A percentile compares a stretch with the other conserved stretches of the same genome.
Conservation (phyloP, 2,888 invertebrate species). For the Dinocampus coccinellae region DNA sequence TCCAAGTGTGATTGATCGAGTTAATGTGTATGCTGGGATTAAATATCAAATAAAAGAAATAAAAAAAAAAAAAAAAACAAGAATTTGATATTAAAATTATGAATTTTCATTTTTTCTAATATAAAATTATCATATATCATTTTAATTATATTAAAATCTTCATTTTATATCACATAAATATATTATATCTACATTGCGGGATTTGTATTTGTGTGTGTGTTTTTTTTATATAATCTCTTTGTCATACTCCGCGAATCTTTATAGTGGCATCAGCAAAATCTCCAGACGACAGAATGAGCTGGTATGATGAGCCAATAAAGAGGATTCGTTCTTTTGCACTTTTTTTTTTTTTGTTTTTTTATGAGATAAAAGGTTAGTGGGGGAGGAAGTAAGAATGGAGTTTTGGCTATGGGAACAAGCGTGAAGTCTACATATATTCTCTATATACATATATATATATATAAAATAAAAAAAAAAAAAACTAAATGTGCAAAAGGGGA, state of each 20-base stretch:
- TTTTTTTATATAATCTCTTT: not conserved
- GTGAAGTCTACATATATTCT: slow-evolving; percentile 3
- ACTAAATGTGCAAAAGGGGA: not conserved
- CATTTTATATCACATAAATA: too few relatives aligned
- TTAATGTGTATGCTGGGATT: too few relatives aligned
- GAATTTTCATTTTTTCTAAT: too few relatives aligned
- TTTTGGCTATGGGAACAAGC: not conserved
- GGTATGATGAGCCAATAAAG: slow-evolving; percentile 5
- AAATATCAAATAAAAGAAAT: too few relatives aligned
- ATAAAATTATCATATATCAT: too few relatives aligned
- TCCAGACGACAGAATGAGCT: not conserved
- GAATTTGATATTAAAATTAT: too few relatives aligned
- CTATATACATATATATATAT: too few relatives aligned
- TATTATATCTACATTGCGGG: too few relatives aligned
- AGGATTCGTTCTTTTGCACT: not conserved
- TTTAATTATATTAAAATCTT: too few relatives aligned
- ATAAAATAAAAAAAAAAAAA: not conserved
- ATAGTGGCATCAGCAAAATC: not conserved
- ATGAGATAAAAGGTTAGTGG: too few relatives aligned
- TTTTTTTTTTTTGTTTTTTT: not conserved
- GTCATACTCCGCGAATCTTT: not conserved
- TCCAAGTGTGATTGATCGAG: not conserved
- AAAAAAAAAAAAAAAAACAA: too few relatives aligned
- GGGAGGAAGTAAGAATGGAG: not conserved
- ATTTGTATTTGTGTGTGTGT: not conserved